Evolutionary conservation across 2,797 vertebrate species (phyloP).

Genomic region (Xyrichtys novacula): DNA sequence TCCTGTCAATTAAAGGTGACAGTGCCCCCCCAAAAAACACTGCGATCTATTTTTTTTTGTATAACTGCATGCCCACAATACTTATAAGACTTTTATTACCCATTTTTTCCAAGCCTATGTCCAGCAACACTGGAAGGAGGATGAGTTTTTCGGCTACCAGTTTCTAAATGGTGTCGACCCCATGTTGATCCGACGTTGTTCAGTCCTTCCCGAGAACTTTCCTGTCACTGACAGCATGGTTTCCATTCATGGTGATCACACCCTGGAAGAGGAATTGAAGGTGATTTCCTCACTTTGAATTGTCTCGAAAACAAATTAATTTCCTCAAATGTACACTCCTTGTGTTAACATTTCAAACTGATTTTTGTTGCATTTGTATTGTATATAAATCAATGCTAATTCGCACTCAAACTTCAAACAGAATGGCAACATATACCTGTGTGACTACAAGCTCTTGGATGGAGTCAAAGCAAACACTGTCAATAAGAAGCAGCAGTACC

Average conservation of each 20-base stretch:
- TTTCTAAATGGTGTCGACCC: conserved; percentile 77
- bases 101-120: conserved; percentile 60
- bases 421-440: conserved; percentile 82
- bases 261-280: conserved; percentile 62
- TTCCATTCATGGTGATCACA: not conserved
- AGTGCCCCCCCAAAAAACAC: too few relatives aligned
- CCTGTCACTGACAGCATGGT: conserved; percentile 66
- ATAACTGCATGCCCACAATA: too few relatives aligned
- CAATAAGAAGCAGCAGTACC: conserved; percentile 68
- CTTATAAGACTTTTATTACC: too few relatives aligned
- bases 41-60: too few relatives aligned
- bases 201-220: conserved; percentile 59
- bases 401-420: conserved; percentile 21
- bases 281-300: conserved; percentile 41
- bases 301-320: not conserved
- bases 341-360: not conserved
- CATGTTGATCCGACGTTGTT: conserved; percentile 67
- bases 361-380: not conserved
- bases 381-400: not conserved
- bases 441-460: conserved; percentile 79
- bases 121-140: conserved; percentile 70
- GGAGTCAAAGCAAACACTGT: conserved; percentile 67
- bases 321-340: not conserved
- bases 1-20: too few relatives aligned
- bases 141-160: conserved; percentile 77